phyloP scores from a whole-genome alignment of 2,113 vertebrate species.

The Hydrolagus affinis region DNA sequence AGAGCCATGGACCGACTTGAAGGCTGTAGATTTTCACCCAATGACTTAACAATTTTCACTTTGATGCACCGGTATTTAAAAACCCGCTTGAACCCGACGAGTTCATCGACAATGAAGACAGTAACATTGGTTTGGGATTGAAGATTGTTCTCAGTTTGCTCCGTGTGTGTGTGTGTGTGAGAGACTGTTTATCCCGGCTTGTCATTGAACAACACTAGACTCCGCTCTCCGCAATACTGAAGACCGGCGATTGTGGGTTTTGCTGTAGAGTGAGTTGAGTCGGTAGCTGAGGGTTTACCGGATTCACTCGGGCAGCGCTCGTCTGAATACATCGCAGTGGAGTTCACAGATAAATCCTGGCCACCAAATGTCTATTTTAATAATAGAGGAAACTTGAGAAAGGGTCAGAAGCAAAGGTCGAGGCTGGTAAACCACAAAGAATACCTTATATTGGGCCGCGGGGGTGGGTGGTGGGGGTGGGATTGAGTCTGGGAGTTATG shows the following conservation, averaged over 20 bases:
- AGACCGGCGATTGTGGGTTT: no score
- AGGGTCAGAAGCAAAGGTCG: neutral
- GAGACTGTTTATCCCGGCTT: no score
- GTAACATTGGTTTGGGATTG: no score
- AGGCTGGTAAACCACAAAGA: neutral
- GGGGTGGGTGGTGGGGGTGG: neutral
- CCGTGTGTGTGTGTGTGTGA: no score
- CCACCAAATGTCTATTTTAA: neutral
- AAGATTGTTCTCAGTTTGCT: no score
- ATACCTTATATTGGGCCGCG: neutral
- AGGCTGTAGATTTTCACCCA: neutral
- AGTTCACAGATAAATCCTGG: neutral
- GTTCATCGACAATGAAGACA: no score
- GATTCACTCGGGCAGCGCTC: neutral
- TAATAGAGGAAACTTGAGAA: neutral
- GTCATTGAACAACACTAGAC: no score
- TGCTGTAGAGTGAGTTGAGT: neutral
- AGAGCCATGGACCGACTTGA: no score
- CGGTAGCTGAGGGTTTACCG: neutral
- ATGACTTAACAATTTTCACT: neutral
- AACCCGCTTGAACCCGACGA: no score
- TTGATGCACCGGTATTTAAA: no score
- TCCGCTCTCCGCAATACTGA: no score
- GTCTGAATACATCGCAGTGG: neutral
- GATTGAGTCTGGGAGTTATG: neutral